A percentile compares a stretch with the other conserved stretches of the same genome.
Conservation (phyloP, 2,113 vertebrate genomes). For the Neoarius graeffei region DNA sequence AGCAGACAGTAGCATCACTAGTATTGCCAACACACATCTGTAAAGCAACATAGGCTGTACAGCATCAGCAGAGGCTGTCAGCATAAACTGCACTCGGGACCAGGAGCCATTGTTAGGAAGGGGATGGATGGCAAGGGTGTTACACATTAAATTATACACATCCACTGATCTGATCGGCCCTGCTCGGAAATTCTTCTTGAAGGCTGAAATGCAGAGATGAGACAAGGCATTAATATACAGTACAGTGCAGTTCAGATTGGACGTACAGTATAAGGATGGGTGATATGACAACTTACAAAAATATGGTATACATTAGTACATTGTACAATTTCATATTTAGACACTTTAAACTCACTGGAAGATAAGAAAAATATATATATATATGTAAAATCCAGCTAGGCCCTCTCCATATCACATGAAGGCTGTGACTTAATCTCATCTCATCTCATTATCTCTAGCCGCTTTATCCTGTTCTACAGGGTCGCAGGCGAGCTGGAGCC, state of each 20-base stretch:
- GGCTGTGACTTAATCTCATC: too few species aligned
- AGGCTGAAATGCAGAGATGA: constrained; percentile 74
- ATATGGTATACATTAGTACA: not conserved
- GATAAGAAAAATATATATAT: not conserved
- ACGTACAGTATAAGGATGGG: not conserved
- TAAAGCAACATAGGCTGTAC: accelerated
- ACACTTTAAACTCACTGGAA: not conserved
- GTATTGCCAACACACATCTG: constrained; percentile 55
- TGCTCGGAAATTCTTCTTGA: constrained; percentile 80
- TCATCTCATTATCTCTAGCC: too few species aligned
- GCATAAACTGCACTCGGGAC: constrained; percentile 84
- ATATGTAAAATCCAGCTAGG: not conserved
- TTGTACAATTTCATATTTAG: not conserved
- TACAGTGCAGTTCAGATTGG: not conserved
- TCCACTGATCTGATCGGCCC: constrained; percentile 86
- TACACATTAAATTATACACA: constrained; percentile 91
- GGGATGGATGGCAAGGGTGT: constrained; percentile 75
- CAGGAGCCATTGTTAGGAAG: constrained; percentile 95
- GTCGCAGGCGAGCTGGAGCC: too few species aligned
- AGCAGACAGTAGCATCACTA: constrained; percentile 51
- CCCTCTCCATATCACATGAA: not conserved
- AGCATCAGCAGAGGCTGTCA: constrained; percentile 62
- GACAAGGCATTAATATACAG: not conserved
- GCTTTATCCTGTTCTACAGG: too few species aligned
- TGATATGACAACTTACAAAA: not conserved